Conservation (phyloP, 2,113 vertebrate genomes). For the Chloropsis hardwickii region DNA sequence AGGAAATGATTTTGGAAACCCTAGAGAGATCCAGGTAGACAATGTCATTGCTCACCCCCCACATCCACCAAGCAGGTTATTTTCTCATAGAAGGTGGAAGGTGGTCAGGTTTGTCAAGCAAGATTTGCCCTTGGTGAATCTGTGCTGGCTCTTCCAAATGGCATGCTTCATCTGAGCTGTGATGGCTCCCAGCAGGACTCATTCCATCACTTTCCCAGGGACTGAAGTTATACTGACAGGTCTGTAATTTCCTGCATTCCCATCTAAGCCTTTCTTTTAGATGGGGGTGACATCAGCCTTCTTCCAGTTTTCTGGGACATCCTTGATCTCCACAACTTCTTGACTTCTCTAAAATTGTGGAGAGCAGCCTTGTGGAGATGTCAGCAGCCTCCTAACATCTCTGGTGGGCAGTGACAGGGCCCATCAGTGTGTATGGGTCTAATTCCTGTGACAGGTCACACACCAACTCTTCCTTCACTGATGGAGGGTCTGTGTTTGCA, state of each 20-base stretch:
- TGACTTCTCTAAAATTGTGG: background rate
- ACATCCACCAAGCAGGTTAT: background rate
- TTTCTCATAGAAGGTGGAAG: background rate
- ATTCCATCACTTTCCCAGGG: background rate
- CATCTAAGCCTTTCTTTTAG: background rate
- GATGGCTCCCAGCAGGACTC: background rate
- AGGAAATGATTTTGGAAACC: background rate
- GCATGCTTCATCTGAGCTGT: background rate
- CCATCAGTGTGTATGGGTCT: background rate
- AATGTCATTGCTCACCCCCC: fast-evolving
- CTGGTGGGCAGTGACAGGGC: background rate
- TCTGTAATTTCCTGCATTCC: background rate
- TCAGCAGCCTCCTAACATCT: background rate
- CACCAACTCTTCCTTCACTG: background rate
- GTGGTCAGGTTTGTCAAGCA: background rate
- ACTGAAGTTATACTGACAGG: background rate
- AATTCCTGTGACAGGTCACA: background rate
- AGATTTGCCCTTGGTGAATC: background rate
- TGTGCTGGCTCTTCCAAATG: background rate
- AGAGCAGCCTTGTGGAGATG: background rate
- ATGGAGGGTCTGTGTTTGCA: background rate
- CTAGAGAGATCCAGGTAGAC: background rate
- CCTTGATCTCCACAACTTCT: background rate
- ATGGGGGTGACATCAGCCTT: background rate
- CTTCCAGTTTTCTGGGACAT: background rate